Evolutionary conservation across 2,113 vertebrate genomes (phyloP).

Genomic region (Pyxicephalus adspersus): DNA sequence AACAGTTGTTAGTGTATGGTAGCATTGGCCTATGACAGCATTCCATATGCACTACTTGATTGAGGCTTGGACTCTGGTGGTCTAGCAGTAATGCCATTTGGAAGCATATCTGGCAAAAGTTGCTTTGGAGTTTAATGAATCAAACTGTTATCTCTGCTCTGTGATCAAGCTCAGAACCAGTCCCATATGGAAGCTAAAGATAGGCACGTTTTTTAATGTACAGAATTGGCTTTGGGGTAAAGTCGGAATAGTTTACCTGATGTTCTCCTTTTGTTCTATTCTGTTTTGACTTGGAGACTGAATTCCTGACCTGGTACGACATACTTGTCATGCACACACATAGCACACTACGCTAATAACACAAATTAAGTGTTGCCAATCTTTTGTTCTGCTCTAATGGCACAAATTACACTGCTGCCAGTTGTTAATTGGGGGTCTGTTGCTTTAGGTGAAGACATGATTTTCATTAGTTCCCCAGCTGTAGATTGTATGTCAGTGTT

Average conservation of each 20-base stretch:
- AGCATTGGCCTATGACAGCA: neutral
- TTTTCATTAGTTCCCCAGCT: conserved; percentile 6
- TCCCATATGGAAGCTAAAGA: conserved; percentile 15
- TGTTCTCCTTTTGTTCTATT: neutral
- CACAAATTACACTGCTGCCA: conserved; percentile 24
- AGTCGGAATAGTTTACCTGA: neutral
- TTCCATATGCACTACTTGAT: neutral
- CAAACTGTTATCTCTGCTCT: conserved; percentile 12
- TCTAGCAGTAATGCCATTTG: neutral
- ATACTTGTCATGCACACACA: neutral
- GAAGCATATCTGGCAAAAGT: conserved; percentile 2
- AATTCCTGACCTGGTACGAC: neutral
- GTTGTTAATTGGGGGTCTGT: conserved; percentile 13
- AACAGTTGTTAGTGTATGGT: neutral
- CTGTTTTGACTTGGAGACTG: neutral
- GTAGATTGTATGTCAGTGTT: neutral
- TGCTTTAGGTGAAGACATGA: conserved; percentile 3
- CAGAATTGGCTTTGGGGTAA: neutral
- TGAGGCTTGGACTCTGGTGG: conserved; percentile 17
- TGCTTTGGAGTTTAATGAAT: conserved; percentile 20
- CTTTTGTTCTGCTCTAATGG: conserved; percentile 1
- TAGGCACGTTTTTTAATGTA: conserved; percentile 19
- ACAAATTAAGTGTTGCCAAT: conserved; percentile 12
- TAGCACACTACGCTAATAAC: neutral
- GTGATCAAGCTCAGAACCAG: conserved; percentile 19